phyloP scores from a whole-genome alignment of 2,797 vertebrate species.

The Pangasius larnaudii region DNA sequence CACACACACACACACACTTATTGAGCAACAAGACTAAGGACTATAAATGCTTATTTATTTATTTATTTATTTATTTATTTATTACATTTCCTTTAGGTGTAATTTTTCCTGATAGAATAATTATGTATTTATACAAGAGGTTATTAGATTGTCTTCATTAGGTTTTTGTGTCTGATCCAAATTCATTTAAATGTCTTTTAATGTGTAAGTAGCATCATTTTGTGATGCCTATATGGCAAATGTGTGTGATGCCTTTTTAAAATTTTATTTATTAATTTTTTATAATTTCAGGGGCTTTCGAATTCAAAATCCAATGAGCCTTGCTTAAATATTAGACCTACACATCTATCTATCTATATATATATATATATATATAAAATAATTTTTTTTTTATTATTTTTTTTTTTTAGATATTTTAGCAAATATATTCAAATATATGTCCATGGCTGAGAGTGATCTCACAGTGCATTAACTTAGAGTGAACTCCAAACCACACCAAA shows the following conservation, averaged over 20 bases:
- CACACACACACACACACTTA: not conserved
- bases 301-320: not conserved
- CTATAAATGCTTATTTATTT: not conserved
- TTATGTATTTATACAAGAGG: not conserved
- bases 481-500: not conserved
- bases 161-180: not conserved
- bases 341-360: not conserved
- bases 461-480: not conserved
- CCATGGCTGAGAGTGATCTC: too few species aligned
- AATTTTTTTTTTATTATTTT: not conserved
- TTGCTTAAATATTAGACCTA: not conserved
- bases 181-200: not conserved
- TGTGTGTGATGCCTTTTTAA: not conserved
- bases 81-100: not conserved
- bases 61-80: not conserved
- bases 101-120: not conserved
- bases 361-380: too few species aligned
- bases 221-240: not conserved
- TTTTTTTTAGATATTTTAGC: not conserved
- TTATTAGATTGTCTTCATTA: not conserved
- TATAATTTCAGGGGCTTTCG: not conserved
- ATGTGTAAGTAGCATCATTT: not conserved
- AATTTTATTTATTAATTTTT: not conserved
- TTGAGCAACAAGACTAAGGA: not conserved
- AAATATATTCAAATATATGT: not conserved